A percentile compares a stretch with the other conserved stretches of the same genome.
Evolutionary conservation across 2,797 vertebrate genomes (phyloP).

Genomic region (Characodon lateralis): DNA sequence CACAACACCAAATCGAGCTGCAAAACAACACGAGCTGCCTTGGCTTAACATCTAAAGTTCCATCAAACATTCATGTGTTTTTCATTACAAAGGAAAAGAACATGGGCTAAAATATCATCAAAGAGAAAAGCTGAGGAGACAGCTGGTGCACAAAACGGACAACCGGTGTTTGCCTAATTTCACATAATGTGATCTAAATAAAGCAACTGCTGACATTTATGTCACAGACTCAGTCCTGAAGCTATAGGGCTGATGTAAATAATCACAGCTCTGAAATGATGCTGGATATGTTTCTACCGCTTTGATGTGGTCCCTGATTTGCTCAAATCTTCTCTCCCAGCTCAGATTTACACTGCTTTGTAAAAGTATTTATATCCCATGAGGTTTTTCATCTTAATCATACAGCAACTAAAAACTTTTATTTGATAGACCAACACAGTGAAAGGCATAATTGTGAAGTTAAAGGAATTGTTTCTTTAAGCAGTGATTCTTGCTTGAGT

Average conservation of each 20-base stretch:
- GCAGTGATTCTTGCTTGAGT: not conserved
- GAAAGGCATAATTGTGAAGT: not conserved
- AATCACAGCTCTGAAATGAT: slow-evolving; percentile 29
- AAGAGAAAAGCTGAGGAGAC: slow-evolving; percentile 19
- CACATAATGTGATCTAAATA: slow-evolving; percentile 35
- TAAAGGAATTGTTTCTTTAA: not conserved
- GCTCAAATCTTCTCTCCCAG: slow-evolving; percentile 12
- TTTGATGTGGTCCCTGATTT: slow-evolving; percentile 18
- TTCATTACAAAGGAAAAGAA: slow-evolving; percentile 32
- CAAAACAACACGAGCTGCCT: slow-evolving; percentile 10
- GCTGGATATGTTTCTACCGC: slow-evolving; percentile 15
- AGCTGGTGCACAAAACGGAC: slow-evolving; percentile 27
- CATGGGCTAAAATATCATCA: slow-evolving; percentile 23
- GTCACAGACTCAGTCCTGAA: slow-evolving; percentile 16
- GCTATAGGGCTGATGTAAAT: slow-evolving; percentile 17
- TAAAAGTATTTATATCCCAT: not conserved
- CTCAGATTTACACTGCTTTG: slow-evolving; percentile 29
- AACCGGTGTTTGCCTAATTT: slow-evolving; percentile 33
- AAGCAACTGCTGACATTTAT: slow-evolving; percentile 45
- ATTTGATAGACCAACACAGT: not conserved
- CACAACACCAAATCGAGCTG: slow-evolving; percentile 8
- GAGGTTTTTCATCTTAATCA: not conserved
- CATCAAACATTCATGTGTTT: slow-evolving; percentile 18
- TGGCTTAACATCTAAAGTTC: not conserved
- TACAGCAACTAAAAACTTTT: not conserved